Evolutionary conservation across 1,140 invertebrate species (phyloP), one percentile per base, ranked within the genome.

Genomic region (Brachionus plicatilis): DNA sequence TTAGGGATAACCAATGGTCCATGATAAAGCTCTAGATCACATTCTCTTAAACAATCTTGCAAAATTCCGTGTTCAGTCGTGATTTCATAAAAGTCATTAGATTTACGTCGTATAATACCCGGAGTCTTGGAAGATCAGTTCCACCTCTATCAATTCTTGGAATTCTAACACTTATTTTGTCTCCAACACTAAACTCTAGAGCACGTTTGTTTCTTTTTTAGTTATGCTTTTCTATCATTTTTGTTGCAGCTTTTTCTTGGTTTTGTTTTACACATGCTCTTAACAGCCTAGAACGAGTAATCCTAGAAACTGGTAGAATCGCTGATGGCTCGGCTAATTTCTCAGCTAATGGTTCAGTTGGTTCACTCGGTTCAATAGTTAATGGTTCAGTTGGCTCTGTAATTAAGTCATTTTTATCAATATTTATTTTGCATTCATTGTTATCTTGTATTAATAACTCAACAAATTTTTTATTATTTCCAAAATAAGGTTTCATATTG

Each of bases 61-160:
- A 65, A 65, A 65, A 65, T 65, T 65, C 56, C 56, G 24, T 65
- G 56, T 65, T 65, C 56, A 65, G 17, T 65, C 56, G 56, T 65
- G 24, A 65, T 65, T 27, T 65, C 56, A 65, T 65, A 65, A 27
- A 65, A 65, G 24, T 65, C 56, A 27, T 65, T 65, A 65, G 56
- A 24, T 65, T 65, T 65, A 65, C 56, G 56, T 24, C 56, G 56
- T 65, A 65, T 24, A 24, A 65, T 65, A 65, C 56, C 17, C 56
- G 56, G 56, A 65, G 20, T 17, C 56, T 65, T 24, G 56, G 56
- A 17, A 65, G 56, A 65, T n/a, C 56, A 24, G 56, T 65, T 20
- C 56, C 56, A 27, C 56, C 56, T 65, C 56, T 65, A 65, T 65
- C 56, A 65, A 65, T 65, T 65, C 56, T 65, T 65, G 56, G 56